Conservation (phyloP, 2,113 vertebrate species). For the Sakesphorus luctuosus region DNA sequence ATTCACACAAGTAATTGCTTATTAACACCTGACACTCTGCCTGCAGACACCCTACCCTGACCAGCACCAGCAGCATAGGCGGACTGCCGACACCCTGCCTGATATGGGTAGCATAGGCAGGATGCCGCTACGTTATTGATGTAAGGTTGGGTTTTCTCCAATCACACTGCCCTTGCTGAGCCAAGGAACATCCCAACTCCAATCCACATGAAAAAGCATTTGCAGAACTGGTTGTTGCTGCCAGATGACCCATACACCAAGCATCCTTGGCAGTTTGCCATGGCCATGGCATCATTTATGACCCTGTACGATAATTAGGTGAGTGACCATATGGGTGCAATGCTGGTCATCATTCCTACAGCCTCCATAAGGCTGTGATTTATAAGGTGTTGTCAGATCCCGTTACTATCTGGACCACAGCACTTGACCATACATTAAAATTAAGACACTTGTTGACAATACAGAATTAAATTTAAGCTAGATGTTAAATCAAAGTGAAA, state of each 20-base stretch:
- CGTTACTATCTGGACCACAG: background rate
- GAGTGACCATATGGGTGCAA: rapidly evolving
- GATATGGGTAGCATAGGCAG: rapidly evolving
- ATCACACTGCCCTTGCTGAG: rapidly evolving
- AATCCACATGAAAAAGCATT: background rate
- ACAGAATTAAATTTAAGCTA: background rate
- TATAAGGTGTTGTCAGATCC: background rate
- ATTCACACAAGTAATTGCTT: background rate
- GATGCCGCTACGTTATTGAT: rapidly evolving
- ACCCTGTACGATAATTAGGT: background rate
- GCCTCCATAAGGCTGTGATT: background rate
- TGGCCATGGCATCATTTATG: rapidly evolving
- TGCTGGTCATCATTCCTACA: background rate
- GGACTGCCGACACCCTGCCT: background rate
- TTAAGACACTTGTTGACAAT: background rate
- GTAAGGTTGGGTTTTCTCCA: background rate
- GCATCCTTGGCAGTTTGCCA: background rate
- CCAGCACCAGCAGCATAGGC: rapidly evolving
- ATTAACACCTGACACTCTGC: background rate
- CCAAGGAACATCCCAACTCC: rapidly evolving
- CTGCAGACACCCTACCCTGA: background rate
- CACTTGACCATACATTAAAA: background rate
- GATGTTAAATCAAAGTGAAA: background rate
- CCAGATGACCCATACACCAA: background rate
- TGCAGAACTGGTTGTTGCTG: background rate